A percentile compares a stretch with the other conserved stretches of the same genome.
Evolutionary conservation across 2,797 vertebrate species (phyloP).

Genomic region (Myoxocephalus aenaeus): DNA sequence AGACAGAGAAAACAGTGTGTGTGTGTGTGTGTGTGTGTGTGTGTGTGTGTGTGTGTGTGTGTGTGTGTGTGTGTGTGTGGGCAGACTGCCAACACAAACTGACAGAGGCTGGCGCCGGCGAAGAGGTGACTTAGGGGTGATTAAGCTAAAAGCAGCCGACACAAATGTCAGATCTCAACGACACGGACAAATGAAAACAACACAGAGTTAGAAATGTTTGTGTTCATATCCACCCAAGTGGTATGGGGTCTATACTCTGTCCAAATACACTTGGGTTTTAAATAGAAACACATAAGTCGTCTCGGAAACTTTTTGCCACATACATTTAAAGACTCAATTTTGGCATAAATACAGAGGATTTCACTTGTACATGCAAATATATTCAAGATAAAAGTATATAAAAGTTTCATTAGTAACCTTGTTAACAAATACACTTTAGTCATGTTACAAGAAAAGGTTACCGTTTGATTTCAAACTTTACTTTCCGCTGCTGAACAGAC

Average conservation of each 20-base stretch:
- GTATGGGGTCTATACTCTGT: neutral
- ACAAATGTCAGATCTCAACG: slow-evolving; percentile 47
- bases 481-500: neutral
- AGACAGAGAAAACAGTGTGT: slow-evolving; percentile 36
- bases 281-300: neutral
- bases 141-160: slow-evolving; percentile 71
- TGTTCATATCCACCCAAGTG: neutral
- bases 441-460: neutral
- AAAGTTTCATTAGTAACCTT: neutral
- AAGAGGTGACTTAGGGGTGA: slow-evolving; percentile 76
- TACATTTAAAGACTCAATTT: neutral
- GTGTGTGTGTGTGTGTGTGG: slow-evolving; percentile 44
- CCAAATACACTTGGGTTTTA: neutral
- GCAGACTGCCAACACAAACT: slow-evolving; percentile 74
- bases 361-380: neutral
- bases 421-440: neutral
- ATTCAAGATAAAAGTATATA: neutral
- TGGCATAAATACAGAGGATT: neutral
- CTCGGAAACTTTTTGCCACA: neutral
- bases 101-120: slow-evolving; percentile 65
- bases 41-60: slow-evolving; percentile 42
- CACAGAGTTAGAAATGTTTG: slow-evolving; percentile 6
- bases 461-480: neutral
- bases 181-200: slow-evolving; percentile 41
- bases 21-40: slow-evolving; percentile 43